Percentiles rank a stretch among this genome's conserved stretches.
Evolutionary conservation across 2,888 invertebrate species (phyloP).

Genomic region (Chloroclystis v-ata): DNA sequence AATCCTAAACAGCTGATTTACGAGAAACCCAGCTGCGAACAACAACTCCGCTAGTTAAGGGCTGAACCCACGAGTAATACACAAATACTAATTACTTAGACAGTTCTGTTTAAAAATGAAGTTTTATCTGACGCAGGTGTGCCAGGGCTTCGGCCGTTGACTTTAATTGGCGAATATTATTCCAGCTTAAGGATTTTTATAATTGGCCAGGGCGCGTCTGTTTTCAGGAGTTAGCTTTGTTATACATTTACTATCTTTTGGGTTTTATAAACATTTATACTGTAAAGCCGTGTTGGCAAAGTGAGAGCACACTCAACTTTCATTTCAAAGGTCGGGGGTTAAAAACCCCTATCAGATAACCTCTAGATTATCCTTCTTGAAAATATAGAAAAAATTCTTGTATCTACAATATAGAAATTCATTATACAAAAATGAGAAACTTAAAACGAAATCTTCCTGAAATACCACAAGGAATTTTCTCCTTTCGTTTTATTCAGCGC

Average conservation of each 20-base stretch:
- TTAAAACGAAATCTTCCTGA: slow-evolving; percentile 17
- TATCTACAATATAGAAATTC: no score
- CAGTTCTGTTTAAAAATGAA: slow-evolving; percentile 36
- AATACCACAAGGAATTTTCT: slow-evolving; percentile 10
- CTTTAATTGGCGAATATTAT: slow-evolving; percentile 67
- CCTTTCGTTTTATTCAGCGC: slow-evolving; percentile 18
- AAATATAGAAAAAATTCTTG: no score
- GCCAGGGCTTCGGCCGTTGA: slow-evolving; percentile 41
- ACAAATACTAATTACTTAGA: slow-evolving; percentile 39
- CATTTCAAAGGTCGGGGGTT: no score
- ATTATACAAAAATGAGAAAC: slow-evolving; percentile 12
- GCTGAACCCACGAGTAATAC: slow-evolving; percentile 16
- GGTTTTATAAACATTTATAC: no score
- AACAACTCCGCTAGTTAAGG: background rate
- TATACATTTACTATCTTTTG: background rate
- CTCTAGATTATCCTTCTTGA: no score
- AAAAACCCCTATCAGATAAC: no score
- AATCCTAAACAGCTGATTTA: slow-evolving; percentile 2
- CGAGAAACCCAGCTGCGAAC: background rate
- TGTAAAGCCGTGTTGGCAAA: no score
- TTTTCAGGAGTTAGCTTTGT: slow-evolving; percentile 17
- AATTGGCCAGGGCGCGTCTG: slow-evolving; percentile 43
- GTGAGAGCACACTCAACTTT: no score
- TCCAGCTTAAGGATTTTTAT: slow-evolving; percentile 60
- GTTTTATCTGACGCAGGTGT: slow-evolving; percentile 52